Evolutionary conservation across 2,888 invertebrate species (phyloP), one percentile per base, ranked within the genome.

Genomic region (Harpagoxenus sublaevis): DNA sequence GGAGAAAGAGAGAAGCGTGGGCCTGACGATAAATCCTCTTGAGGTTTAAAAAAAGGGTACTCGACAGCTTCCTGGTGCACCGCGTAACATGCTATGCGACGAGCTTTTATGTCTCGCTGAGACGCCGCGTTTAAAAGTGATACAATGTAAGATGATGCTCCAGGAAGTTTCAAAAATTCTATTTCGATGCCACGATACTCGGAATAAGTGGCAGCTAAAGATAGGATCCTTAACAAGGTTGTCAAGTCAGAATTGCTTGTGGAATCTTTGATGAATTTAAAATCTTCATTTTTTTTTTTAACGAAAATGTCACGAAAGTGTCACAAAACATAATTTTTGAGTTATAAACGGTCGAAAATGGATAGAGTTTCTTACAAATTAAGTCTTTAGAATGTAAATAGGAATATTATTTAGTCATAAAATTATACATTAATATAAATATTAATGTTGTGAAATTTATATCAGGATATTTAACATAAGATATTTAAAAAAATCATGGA

Each of bases 41-140:
- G 82, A 48, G 79, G 66, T 83, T 89, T 89, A 85, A 90, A 85
- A 78, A 85, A 90, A 77, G 83, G 57, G 85, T 78, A 79, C 88
- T 74, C 81, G 86, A 86, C 86, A 79, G 86, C 84, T 89, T 89
- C 90, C 89, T 91, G 87, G 84, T 88, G 73, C 70, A 79, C 55
- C 60, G 45, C 42, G 42, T 70, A 55, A 79, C 35, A 62, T 60
- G 79, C 65, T 66, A 78, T 42, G 62, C 84, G 70, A 75, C 83
- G 57, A 68, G 77, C 79, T 89, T 87, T 85, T 88, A 85, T 65
- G 75, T 84, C 83, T 65, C 82, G 66, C 66, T 31, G 53, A 68
- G 60, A 57, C 23, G 31, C 35, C 51, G 18, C 65, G 57, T 18
- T 74, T 68, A 79, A 85, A 78, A 62, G 15, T 28, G 65, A 60